Percentiles rank a stretch among this genome's conserved stretches.
phyloP scores from a whole-genome alignment of 2,113 vertebrate genomes.

The Chamaetylas fuelleborni region DNA sequence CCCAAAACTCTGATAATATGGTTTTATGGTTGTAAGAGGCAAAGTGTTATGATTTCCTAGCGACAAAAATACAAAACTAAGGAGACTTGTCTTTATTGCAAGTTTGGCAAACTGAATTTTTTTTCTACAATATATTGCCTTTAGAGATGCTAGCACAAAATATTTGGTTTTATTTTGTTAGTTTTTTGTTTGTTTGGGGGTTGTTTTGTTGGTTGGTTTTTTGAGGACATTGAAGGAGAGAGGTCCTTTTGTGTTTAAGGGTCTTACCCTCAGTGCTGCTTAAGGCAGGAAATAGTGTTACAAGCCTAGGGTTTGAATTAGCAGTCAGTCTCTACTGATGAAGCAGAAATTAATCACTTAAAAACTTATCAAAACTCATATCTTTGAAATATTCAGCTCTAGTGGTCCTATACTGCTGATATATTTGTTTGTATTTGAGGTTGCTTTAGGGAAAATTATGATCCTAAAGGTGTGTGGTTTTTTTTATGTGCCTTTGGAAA shows the following conservation, averaged over 20 bases:
- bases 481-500: neutral
- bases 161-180: neutral
- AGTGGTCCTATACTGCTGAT: neutral
- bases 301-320: neutral
- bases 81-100: neutral
- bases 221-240: rapidly evolving
- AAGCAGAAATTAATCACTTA: neutral
- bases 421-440: neutral
- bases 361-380: neutral
- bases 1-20: neutral
- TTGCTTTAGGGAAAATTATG: neutral
- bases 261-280: neutral
- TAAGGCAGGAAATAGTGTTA: neutral
- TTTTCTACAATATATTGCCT: neutral
- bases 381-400: neutral
- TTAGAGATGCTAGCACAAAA: neutral
- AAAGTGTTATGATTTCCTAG: neutral
- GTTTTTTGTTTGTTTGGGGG: neutral
- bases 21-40: neutral
- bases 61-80: neutral
- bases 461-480: neutral
- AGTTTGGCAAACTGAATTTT: neutral
- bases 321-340: neutral
- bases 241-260: neutral
- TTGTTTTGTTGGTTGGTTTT: neutral